Percentiles rank a stretch among this genome's conserved stretches.
Conservation (phyloP, 2,888 invertebrate genomes). For the Petrophora chlorosata region DNA sequence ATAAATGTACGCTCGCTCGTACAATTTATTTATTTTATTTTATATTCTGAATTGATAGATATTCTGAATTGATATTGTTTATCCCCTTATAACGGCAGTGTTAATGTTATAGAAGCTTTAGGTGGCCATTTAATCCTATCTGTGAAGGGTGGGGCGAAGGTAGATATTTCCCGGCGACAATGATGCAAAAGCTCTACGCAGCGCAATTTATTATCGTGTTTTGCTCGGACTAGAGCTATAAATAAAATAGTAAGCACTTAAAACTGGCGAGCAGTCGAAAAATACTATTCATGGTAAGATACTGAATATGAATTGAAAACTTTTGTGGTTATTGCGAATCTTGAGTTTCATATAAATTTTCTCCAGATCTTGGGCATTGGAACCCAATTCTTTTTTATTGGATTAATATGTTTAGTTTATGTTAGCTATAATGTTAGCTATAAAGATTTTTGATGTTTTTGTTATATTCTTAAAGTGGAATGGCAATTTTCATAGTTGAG, state of each 20-base stretch:
- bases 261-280: conserved; percentile 31
- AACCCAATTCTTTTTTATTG: conserved; percentile 12
- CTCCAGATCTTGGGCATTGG: neutral
- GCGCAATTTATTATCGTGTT: conserved; percentile 44
- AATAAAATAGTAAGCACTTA: conserved; percentile 42
- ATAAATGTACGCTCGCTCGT: too few relatives aligned
- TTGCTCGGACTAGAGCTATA: conserved; percentile 34
- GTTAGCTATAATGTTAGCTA: neutral
- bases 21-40: too few relatives aligned
- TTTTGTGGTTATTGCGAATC: conserved; percentile 13
- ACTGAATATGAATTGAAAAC: conserved; percentile 23
- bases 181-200: conserved; percentile 34
- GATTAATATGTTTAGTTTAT: conserved; percentile 12
- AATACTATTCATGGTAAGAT: conserved; percentile 20
- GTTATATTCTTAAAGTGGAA: too few relatives aligned
- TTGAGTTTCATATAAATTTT: conserved; percentile 4
- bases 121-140: conserved; percentile 9
- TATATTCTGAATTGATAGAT: too few relatives aligned
- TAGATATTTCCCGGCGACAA: conserved; percentile 34
- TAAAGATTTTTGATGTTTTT: neutral
- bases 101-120: neutral
- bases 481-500: too few relatives aligned
- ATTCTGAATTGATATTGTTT: too few relatives aligned
- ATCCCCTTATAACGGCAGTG: too few relatives aligned
- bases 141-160: conserved; percentile 11